A percentile compares a stretch with the other conserved stretches of the same genome.
Conservation (phyloP, 2,888 invertebrate species). For the Notodonta dromedarius region DNA sequence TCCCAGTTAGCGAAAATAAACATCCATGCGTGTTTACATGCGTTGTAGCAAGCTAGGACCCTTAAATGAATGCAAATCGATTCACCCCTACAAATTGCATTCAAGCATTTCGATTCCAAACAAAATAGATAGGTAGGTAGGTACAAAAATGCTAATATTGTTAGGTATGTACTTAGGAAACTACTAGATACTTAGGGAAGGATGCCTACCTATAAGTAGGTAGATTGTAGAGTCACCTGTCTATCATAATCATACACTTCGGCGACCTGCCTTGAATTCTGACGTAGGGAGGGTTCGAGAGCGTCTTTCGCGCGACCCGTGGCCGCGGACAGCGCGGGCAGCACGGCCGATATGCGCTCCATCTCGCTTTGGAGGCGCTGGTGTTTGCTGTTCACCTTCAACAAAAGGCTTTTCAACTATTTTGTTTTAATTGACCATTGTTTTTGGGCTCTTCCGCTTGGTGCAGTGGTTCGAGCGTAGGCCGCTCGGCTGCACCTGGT, state of each 20-base stretch:
- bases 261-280: slow-evolving; percentile 39
- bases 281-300: slow-evolving; percentile 53
- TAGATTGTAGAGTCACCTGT: slow-evolving; percentile 50
- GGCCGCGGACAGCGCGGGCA: slow-evolving; percentile 66
- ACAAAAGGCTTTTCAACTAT: not conserved
- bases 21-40: not conserved
- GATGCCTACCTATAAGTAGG: too few species aligned
- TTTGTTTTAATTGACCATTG: not conserved
- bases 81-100: not conserved
- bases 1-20: too few species aligned
- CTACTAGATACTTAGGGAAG: not conserved
- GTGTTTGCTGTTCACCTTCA: slow-evolving; percentile 70
- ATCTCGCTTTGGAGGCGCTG: slow-evolving; percentile 67
- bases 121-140: not conserved
- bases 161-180: not conserved
- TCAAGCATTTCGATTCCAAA: not conserved
- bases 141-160: not conserved
- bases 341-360: slow-evolving; percentile 61
- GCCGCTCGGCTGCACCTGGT: too few species aligned
- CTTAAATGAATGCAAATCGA: not conserved
- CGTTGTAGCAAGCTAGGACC: not conserved
- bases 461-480: too few species aligned
- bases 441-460: too few species aligned
- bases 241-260: slow-evolving; percentile 66
- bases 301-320: slow-evolving; percentile 66